Evolutionary conservation across 2,888 invertebrate species (phyloP).

Genomic region (Cryptophagus acutangulus): DNA sequence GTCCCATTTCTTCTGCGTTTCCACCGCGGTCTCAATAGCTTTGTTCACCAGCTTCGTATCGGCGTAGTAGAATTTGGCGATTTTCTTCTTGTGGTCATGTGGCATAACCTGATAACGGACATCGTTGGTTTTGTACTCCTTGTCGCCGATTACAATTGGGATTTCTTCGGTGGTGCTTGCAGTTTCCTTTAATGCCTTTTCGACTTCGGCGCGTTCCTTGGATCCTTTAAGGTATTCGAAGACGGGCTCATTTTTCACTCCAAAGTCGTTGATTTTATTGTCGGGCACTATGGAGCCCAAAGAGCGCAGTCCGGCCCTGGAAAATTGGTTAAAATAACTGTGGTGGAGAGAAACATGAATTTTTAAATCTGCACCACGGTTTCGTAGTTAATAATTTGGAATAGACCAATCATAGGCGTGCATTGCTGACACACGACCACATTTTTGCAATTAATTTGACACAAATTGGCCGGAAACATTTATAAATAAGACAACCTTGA

Average conservation of each 20-base stretch:
- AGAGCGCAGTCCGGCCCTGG: constrained; percentile 49
- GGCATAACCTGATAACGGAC: constrained; percentile 82
- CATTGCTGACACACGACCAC: no score
- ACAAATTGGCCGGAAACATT: no score
- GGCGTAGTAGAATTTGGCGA: constrained; percentile 93
- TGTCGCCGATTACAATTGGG: constrained; percentile 94
- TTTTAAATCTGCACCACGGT: no score
- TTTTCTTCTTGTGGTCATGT: constrained; percentile 79
- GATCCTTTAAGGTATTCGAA: constrained; percentile 78
- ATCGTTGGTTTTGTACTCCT: constrained; percentile 72
- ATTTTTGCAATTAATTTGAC: no score
- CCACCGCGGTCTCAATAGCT: constrained; percentile 76
- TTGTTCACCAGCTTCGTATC: constrained; percentile 74
- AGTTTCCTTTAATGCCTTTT: constrained; percentile 63
- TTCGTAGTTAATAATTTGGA: no score
- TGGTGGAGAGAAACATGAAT: no score
- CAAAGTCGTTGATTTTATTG: constrained; percentile 61
- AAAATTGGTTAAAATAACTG: no score
- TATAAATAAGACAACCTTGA: no score
- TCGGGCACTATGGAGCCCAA: constrained; percentile 63
- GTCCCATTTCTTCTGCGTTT: constrained; percentile 86
- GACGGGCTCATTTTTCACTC: constrained; percentile 74
- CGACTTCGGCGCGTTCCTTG: constrained; percentile 69
- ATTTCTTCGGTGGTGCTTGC: constrained; percentile 71
- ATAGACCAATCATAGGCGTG: no score